Evolutionary conservation across 2,113 vertebrate species (phyloP).

Genomic region (Hyaena hyaena): DNA sequence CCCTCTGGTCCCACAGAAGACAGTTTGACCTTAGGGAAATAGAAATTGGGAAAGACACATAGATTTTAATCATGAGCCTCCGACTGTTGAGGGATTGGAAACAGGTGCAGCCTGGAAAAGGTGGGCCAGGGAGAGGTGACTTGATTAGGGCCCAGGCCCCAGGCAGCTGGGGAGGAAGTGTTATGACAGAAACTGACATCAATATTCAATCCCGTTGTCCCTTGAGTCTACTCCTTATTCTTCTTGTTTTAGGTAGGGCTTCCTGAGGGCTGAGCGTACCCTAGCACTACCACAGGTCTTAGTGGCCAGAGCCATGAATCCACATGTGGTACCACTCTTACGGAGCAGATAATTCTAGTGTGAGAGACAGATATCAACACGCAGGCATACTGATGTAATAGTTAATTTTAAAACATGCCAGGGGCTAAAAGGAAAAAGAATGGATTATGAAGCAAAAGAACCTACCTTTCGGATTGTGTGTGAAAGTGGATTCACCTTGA

Average conservation of each 20-base stretch:
- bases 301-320: too few relatives aligned
- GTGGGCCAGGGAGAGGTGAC: background rate
- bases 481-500: background rate
- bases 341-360: background rate
- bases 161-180: background rate
- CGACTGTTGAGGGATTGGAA: background rate
- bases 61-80: background rate
- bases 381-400: background rate
- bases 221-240: background rate
- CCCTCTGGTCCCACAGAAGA: conserved; percentile 6
- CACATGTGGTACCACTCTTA: background rate
- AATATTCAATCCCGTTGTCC: background rate
- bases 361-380: background rate
- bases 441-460: background rate
- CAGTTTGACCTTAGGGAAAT: background rate
- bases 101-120: background rate
- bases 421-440: background rate
- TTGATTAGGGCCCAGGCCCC: background rate
- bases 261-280: background rate
- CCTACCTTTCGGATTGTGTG: background rate
- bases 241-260: background rate
- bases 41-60: background rate
- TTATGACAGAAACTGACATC: background rate
- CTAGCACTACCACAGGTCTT: background rate
- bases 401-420: background rate